Evolutionary conservation across 2,113 vertebrate species (phyloP), one percentile per base, ranked within the genome.

Genomic region (Coptodon rendalli): DNA sequence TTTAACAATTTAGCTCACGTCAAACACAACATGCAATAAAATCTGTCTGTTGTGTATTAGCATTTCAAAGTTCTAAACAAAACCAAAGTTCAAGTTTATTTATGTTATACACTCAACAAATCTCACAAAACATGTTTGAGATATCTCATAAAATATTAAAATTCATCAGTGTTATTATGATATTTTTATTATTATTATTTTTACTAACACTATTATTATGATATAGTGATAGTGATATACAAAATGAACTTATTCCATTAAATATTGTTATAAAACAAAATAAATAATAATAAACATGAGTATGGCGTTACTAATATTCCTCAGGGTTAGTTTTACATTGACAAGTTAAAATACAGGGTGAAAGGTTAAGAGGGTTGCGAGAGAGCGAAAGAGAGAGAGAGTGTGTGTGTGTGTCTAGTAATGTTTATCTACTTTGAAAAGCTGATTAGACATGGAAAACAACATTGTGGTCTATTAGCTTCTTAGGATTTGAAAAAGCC

Each of bases 381-480:
- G 50, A 53, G 50, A 53, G 52, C 5, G 19, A n/a, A 6, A 16
- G 12, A 13, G 12, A 6, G 40, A 12, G 40, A 11, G 38, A 5
- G 38, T 7, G n/a, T 2, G 6, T 54, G 17, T 5, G n/a, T 3
- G 19, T 4, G 2, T 43, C 0, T 16, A 43, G 14, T 19, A 36
- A 59, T 6, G 13, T 68, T 40, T 22, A 22, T 86, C 48, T 27
- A 57, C 84, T 68, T 82, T 73, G 36, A 31, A 87, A 95, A 95
- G 76, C 84, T 11, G 92, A 94, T 96, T 94, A 94, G 45, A 80
- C 31, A 34, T 78, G 82, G 86, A 91, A 93, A 95, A 94, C 85
- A 88, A 90, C 93, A 85, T 90, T 43, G 10, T 29, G 84, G 68
- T 87, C 80, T 50, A 79, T 95, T 92, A 93, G 87, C 82, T 83